Conservation (phyloP, 2,888 invertebrate genomes). For the Lepidocyrtinus sp. region DNA sequence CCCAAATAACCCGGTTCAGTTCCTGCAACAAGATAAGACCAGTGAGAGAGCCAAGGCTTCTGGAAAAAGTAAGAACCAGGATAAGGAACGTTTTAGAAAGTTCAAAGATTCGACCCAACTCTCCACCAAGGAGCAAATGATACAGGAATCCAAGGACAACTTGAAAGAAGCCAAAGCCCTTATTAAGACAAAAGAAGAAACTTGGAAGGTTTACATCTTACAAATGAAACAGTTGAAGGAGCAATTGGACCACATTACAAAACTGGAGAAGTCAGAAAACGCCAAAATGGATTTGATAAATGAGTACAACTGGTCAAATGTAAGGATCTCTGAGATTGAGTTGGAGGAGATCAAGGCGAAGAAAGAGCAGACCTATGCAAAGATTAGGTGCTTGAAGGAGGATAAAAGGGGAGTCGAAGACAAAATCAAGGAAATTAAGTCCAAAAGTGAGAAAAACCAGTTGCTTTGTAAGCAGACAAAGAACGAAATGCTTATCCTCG, state of each 20-base stretch:
- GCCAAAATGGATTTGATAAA: slow-evolving; percentile 75
- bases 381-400: slow-evolving; percentile 72
- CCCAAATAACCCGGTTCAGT: slow-evolving; percentile 47
- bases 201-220: neutral
- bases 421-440: slow-evolving; percentile 37
- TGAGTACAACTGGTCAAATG: slow-evolving; percentile 77
- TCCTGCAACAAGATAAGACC: slow-evolving; percentile 36
- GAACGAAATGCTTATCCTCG: too few species aligned
- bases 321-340: slow-evolving; percentile 71
- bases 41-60: neutral
- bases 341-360: slow-evolving; percentile 69
- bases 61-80: slow-evolving; percentile 1
- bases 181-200: slow-evolving; percentile 15
- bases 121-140: slow-evolving; percentile 25
- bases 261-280: slow-evolving; percentile 75
- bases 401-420: slow-evolving; percentile 60
- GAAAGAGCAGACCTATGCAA: slow-evolving; percentile 72
- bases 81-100: slow-evolving; percentile 25
- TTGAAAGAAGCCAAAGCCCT: neutral
- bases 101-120: slow-evolving; percentile 37
- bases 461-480: neutral
- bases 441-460: neutral
- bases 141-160: slow-evolving; percentile 17
- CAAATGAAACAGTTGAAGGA: slow-evolving; percentile 74
- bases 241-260: slow-evolving; percentile 76